Percentiles rank a stretch among this genome's conserved stretches.
phyloP scores from a whole-genome alignment of 2,888 invertebrate genomes.

The Stegophylla sp. region DNA sequence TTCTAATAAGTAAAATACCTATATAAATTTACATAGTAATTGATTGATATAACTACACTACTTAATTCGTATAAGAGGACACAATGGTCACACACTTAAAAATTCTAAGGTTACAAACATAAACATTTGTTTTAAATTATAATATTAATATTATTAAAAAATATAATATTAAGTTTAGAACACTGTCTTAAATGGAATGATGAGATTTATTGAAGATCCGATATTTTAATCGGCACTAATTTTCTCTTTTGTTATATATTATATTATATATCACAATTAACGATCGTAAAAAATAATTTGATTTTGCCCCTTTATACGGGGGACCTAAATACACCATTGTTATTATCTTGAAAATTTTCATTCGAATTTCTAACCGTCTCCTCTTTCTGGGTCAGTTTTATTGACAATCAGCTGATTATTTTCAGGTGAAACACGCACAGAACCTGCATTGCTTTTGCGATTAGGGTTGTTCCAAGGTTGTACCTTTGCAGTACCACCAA shows the following conservation, averaged over 20 bases:
- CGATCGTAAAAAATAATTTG: constrained; percentile 56
- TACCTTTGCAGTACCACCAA: constrained; percentile 72
- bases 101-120: constrained; percentile 49
- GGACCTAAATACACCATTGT: constrained; percentile 45
- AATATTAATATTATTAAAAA: constrained; percentile 30
- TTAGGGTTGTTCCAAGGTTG: constrained; percentile 64
- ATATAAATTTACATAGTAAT: constrained; percentile 48
- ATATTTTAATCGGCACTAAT: constrained; percentile 31
- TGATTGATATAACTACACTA: constrained; percentile 54
- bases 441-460: constrained; percentile 56
- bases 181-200: constrained; percentile 58
- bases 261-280: constrained; percentile 54
- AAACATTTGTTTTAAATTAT: constrained; percentile 49
- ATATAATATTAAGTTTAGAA: constrained; percentile 52
- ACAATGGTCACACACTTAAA: constrained; percentile 55
- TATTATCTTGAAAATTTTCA: constrained; percentile 17
- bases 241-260: constrained; percentile 41
- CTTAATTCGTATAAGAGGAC: constrained; percentile 58
- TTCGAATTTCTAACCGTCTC: constrained; percentile 30
- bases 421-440: constrained; percentile 52
- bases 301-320: constrained; percentile 27
- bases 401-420: constrained; percentile 48
- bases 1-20: constrained; percentile 45
- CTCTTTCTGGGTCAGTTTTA: constrained; percentile 54
- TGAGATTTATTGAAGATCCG: constrained; percentile 52